These are phyloP conservation scores for Nezara viridula DNA, from an alignment of 2,888 invertebrate species.

Conservation along the genomic window DNA sequence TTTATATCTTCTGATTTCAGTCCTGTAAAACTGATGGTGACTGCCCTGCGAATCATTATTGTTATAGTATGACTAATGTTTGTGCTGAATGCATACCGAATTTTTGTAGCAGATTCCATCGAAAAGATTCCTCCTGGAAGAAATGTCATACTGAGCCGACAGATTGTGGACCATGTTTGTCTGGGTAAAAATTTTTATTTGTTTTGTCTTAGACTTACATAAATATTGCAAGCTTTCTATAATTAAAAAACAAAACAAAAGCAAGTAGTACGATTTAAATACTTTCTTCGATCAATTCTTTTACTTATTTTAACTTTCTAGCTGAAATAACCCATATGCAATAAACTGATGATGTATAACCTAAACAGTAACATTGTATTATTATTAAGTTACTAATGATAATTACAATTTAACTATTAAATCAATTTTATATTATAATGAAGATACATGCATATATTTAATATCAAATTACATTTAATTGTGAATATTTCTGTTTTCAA, in stretches of 20 bases:
- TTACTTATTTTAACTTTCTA: too few species aligned
- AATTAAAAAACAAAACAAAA: not conserved
- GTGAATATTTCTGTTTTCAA: too few species aligned
- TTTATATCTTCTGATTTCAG: constrained; percentile 9
- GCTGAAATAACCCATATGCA: too few species aligned
- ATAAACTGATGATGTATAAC: too few species aligned
- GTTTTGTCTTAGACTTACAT: not conserved
- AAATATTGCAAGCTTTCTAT: not conserved
- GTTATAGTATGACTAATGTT: not conserved
- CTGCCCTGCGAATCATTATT: not conserved
- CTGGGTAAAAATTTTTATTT: constrained; percentile 39
- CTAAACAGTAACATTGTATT: too few species aligned
- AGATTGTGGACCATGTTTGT: constrained; percentile 57
- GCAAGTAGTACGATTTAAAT: too few species aligned
- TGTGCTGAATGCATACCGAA: constrained; percentile 11
- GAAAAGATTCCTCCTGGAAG: constrained; percentile 56
- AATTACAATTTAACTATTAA: too few species aligned
- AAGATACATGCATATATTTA: too few species aligned
- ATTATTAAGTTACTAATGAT: too few species aligned
- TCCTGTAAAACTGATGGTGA: not conserved
- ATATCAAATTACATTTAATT: too few species aligned
- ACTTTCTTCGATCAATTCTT: too few species aligned
- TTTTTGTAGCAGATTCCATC: constrained; percentile 8
- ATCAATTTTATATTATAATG: too few species aligned
- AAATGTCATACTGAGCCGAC: constrained; percentile 53